Percentiles rank a stretch among this genome's conserved stretches.
phyloP scores from a whole-genome alignment of 1,140 invertebrate species.

The Fragariocoptes setiger region DNA sequence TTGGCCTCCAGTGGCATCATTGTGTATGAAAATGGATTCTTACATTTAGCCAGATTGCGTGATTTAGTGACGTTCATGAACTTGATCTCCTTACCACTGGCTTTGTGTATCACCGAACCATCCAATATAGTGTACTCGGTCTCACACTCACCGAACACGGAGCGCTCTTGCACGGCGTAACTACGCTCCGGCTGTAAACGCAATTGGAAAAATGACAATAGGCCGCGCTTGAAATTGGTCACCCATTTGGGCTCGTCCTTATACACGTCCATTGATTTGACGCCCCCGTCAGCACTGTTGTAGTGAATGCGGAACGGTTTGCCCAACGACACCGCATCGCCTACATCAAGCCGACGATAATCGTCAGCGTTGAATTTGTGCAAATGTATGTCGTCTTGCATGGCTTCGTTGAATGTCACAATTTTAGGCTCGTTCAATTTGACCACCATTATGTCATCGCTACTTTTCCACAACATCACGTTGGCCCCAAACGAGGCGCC shows the following conservation, averaged over 20 bases:
- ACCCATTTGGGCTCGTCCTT: not conserved
- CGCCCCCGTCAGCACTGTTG: not conserved
- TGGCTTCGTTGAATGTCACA: not conserved
- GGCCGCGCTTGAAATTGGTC: not conserved
- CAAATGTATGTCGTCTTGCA: not conserved
- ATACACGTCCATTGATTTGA: not conserved
- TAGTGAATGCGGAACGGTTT: not conserved
- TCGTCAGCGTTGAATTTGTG: not conserved
- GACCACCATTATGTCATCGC: not conserved
- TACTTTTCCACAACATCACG: not conserved
- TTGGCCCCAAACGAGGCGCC: not conserved
- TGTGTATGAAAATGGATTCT: not conserved
- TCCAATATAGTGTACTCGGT: not conserved
- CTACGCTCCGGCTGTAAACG: not conserved
- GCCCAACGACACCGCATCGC: not conserved
- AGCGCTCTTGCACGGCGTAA: not conserved
- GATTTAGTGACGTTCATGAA: not conserved
- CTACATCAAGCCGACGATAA: not conserved
- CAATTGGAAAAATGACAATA: not conserved
- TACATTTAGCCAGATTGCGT: not conserved
- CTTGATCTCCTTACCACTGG: not conserved
- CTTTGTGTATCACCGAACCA: too few relatives aligned
- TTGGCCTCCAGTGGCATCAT: not conserved
- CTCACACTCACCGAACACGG: not conserved
- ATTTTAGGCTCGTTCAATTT: not conserved